These are phyloP conservation scores for Lasioglossum lativentre DNA, from an alignment of 2,888 invertebrate genomes.

Conservation along the genomic window DNA sequence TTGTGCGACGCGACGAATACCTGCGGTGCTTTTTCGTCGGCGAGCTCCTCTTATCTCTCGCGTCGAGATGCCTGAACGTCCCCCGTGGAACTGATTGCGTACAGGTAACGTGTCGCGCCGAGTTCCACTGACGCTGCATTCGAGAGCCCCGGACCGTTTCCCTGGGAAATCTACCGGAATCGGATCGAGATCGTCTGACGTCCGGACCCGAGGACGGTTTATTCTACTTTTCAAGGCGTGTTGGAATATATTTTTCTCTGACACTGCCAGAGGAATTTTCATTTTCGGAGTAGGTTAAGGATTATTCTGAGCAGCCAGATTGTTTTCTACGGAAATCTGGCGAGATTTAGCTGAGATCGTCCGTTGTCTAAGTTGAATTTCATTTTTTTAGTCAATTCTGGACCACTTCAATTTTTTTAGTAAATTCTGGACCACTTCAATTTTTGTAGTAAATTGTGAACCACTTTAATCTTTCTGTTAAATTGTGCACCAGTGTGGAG, in stretches of 20 bases:
- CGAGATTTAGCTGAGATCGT: background rate
- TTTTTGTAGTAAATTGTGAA: too few species aligned
- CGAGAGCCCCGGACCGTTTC: background rate
- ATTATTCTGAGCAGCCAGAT: background rate
- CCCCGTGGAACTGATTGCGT: conserved; percentile 12
- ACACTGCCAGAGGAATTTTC: background rate
- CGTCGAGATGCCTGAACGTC: background rate
- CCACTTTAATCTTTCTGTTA: too few species aligned
- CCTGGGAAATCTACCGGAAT: background rate
- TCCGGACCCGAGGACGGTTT: background rate
- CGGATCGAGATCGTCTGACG: background rate
- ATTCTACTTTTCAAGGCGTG: background rate
- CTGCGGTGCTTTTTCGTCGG: background rate
- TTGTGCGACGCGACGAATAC: conserved; percentile 5
- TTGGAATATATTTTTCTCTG: background rate
- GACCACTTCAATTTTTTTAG: too few species aligned
- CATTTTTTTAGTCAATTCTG: too few species aligned
- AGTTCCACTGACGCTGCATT: background rate
- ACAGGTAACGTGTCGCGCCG: background rate
- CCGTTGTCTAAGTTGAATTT: background rate
- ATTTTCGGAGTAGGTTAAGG: background rate
- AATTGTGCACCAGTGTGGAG: too few species aligned
- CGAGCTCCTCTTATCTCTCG: background rate
- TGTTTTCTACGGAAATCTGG: background rate
- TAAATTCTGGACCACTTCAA: too few species aligned